Evolutionary conservation across 2,797 vertebrate species (phyloP), one percentile per base, ranked within the genome.

Genomic region (Pipistrellus pipistrellus): DNA sequence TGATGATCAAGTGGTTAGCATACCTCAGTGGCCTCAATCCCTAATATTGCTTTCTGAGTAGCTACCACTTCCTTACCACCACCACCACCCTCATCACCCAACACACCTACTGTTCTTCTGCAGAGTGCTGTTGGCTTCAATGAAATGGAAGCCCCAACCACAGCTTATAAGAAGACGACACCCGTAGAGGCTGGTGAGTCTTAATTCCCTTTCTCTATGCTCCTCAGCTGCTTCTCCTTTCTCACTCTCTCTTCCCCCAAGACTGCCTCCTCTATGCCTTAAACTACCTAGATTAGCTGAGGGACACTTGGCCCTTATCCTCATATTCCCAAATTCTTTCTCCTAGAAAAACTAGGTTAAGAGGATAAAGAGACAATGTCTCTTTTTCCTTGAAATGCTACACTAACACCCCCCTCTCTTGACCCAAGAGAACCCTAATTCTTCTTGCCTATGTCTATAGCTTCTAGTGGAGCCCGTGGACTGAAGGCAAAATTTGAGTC

Each of bases 401-500:
- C 30, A 30, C 6, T 14, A 2, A 6, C 44, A 25, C 0, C 2
- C 6, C 17, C 59, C 2, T 46, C 1, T 0, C 23, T 30, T 1
- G 7, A 27, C 27, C 21, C 46, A 38, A 83, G 59, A 73, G 51
- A 75, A 23, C 30, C 17, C 14, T 30, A 46, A 53, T 35, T 55
- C 25, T 75, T n/a, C 14, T 93, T 76, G 9, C 53, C 75, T 92
- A 14, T 93, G 17, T 57, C 71, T 97, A 83, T 96, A 99, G 99
- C 98, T 12, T 98, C 98, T 69, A 97, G 98, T 51, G 98, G 98
- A n/a, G 98, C 99, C 25, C 98, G 99, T 59, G 99, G 98, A 68
- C 98, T 99, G 90, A 99, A 99, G 95, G 98, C 98, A 0, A 99
- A 97, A 2, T 99, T 99, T 95, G 99, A 99, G 92, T 99, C 97